phyloP scores from a whole-genome alignment of 2,888 invertebrate species.

The Hirtodrosophila cameraria region DNA sequence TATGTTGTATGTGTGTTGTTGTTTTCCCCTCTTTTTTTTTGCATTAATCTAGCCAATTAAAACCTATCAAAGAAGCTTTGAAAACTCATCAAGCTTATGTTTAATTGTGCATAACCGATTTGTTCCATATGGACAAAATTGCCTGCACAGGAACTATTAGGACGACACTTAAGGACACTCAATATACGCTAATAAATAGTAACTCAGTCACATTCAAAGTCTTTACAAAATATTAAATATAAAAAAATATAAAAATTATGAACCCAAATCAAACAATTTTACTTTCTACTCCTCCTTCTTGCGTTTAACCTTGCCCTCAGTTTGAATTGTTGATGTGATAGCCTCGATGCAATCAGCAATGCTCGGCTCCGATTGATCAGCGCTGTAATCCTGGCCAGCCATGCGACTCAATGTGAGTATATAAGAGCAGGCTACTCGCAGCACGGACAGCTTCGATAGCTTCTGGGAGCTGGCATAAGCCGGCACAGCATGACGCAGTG shows the following conservation, averaged over 20 bases:
- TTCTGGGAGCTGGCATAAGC: slow-evolving; percentile 97
- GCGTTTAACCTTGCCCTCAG: slow-evolving; percentile 94
- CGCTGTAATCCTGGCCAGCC: slow-evolving; percentile 88
- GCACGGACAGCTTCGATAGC: slow-evolving; percentile 95
- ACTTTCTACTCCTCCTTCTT: slow-evolving; percentile 89
- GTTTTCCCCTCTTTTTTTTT: slow-evolving; percentile 33
- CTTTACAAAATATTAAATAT: slow-evolving; percentile 22
- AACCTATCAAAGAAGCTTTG: slow-evolving; percentile 38
- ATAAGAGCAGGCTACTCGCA: slow-evolving; percentile 96
- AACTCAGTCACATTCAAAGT: slow-evolving; percentile 44
- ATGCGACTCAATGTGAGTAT: slow-evolving; percentile 93
- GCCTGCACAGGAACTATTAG: slow-evolving; percentile 38
- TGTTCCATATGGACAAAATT: slow-evolving; percentile 3
- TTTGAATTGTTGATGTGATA: slow-evolving; percentile 96
- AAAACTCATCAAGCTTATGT: slow-evolving; percentile 61
- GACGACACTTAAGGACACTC: slow-evolving; percentile 24
- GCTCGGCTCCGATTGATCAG: slow-evolving; percentile 86
- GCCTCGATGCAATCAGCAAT: slow-evolving; percentile 92
- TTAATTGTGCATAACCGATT: slow-evolving; percentile 13
- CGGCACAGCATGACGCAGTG: slow-evolving; percentile 92
- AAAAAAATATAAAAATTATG: too few relatives aligned
- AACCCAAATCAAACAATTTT: neutral
- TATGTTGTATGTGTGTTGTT: slow-evolving; percentile 25
- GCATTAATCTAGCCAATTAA: slow-evolving; percentile 13
- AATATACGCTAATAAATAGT: slow-evolving; percentile 16